Evolutionary conservation across 2,113 vertebrate genomes (phyloP).

Genomic region (Varanus salvator): DNA sequence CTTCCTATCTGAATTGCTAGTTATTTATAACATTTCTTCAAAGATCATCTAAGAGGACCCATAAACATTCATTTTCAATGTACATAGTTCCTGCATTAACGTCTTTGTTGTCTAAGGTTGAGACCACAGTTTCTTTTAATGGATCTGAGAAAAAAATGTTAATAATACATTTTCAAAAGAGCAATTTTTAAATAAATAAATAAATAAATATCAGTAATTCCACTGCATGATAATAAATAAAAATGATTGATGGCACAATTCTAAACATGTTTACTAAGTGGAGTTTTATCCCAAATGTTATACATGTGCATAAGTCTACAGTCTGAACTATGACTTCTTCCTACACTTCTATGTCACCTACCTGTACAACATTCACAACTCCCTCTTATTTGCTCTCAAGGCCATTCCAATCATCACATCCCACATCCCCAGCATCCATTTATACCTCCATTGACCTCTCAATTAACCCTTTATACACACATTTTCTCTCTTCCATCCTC

Average conservation of each 20-base stretch:
- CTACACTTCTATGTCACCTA: neutral
- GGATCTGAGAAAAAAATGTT: constrained; percentile 52
- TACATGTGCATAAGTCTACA: neutral
- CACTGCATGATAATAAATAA: neutral
- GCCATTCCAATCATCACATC: neutral
- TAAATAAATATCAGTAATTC: neutral
- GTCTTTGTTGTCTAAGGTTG: constrained; percentile 54
- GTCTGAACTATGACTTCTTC: neutral
- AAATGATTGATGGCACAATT: neutral
- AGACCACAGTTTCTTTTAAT: constrained; percentile 63
- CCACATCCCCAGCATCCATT: neutral
- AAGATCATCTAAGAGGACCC: constrained; percentile 48
- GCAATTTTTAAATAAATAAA: constrained; percentile 38
- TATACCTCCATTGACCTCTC: neutral
- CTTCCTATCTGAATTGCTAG: constrained; percentile 63
- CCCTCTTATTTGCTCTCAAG: constrained; percentile 20
- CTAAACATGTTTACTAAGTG: neutral
- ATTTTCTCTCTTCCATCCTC: neutral
- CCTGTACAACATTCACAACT: neutral
- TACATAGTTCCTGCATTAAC: constrained; percentile 58
- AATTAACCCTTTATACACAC: too few species aligned
- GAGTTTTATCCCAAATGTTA: neutral
- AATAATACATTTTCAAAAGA: constrained; percentile 38
- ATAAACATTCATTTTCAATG: constrained; percentile 62
- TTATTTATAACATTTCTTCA: constrained; percentile 69